Conservation (phyloP, 2,888 invertebrate species). For the Eupeodes luniger region DNA sequence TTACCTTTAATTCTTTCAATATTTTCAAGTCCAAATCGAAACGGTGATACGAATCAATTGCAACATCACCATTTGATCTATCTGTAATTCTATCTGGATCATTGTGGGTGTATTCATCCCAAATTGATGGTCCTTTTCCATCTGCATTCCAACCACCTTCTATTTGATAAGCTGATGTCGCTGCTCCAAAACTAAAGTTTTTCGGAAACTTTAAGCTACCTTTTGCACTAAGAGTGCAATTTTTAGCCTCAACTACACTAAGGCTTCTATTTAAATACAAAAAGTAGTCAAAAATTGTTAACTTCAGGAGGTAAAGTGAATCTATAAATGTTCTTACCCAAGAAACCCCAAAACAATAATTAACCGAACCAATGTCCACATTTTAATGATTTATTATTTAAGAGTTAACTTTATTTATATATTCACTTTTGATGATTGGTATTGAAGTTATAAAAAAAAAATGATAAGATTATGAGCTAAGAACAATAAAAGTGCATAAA, state of each 20-base stretch:
- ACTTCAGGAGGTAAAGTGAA: background rate
- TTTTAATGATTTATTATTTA: background rate
- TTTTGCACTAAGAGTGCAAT: conserved; percentile 19
- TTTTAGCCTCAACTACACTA: background rate
- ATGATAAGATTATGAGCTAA: background rate
- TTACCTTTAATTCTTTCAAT: conserved; percentile 85
- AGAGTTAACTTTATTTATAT: background rate
- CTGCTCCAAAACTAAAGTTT: conserved; percentile 78
- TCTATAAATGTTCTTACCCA: background rate
- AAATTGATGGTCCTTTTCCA: conserved; percentile 84
- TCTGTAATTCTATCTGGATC: conserved; percentile 83
- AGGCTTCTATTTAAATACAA: background rate
- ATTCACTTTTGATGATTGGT: background rate
- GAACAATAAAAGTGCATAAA: background rate
- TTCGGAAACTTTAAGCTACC: conserved; percentile 77
- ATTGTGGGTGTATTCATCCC: conserved; percentile 76
- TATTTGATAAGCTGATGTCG: conserved; percentile 79
- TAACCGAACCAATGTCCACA: background rate
- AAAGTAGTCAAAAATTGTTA: background rate
- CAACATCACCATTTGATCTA: conserved; percentile 85
- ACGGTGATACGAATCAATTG: conserved; percentile 87
- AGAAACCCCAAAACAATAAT: background rate
- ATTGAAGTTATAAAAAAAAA: background rate
- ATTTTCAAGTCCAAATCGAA: conserved; percentile 86
- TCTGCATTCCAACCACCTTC: conserved; percentile 80